Percentiles rank a stretch among this genome's conserved stretches.
These are phyloP conservation scores for Sebastiscus albofasciatus DNA, from an alignment of 2,797 vertebrate genomes.

Conservation along the genomic window DNA sequence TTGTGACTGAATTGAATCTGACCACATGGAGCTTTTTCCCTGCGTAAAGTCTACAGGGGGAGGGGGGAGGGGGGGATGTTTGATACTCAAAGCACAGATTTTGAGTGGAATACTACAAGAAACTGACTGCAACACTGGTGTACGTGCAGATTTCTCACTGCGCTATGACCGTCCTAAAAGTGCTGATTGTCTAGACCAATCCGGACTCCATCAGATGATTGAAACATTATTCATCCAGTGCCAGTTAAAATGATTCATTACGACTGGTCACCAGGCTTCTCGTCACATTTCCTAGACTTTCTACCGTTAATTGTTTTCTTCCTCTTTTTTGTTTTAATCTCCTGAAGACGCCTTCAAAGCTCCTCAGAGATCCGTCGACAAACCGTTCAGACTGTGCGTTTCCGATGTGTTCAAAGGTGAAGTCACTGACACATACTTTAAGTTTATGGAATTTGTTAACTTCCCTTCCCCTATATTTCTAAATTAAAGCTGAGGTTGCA, in stretches of 20 bases:
- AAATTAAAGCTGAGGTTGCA: not conserved
- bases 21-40: not conserved
- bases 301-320: constrained; percentile 8
- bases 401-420: constrained; percentile 99
- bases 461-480: not conserved
- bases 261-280: not conserved
- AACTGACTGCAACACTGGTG: not conserved
- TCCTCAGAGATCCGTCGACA: constrained; percentile 93
- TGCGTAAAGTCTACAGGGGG: not conserved
- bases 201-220: no score
- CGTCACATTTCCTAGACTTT: not conserved
- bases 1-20: not conserved
- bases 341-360: constrained; percentile 92
- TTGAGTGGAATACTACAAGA: not conserved
- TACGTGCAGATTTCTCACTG: not conserved
- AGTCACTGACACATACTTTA: not conserved
- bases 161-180: not conserved
- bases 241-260: constrained; percentile 44
- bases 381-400: constrained; percentile 94
- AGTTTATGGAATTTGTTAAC: not conserved
- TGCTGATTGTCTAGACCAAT: not conserved
- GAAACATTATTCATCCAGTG: not conserved
- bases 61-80: not conserved
- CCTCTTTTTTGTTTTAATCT: constrained; percentile 11
- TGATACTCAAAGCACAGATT: not conserved